Evolutionary conservation across 1,140 invertebrate genomes (phyloP), one percentile per base, ranked within the genome.

Genomic region (Phthorimaea operculella): DNA sequence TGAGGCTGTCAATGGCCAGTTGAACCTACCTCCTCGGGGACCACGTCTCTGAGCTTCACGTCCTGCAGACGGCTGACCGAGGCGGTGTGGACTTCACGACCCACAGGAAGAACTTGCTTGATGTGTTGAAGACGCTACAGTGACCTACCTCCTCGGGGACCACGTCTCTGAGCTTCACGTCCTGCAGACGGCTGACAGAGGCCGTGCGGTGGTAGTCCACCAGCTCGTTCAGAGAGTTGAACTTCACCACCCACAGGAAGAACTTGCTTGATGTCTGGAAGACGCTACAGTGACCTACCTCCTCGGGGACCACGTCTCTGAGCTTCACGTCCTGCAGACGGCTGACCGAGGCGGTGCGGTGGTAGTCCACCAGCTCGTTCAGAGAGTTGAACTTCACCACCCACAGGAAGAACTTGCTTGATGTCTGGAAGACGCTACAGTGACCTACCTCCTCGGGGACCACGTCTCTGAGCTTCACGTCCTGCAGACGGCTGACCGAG

Each of bases 51-150:
- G 49, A 99, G 89, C 87, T 97, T 96, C 59, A 99, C 98, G 78
- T 97, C 96, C 85, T 99, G 96, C 60, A 96, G 95, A 68, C 97
- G 91, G 55, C 96, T 98, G 16, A 99, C 97, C 21, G 96, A 98
- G 52, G 96, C 93, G 17, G 94, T 96, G 76, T 97, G 91, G 86
- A 99, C 88, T 99, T 99, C 12, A 98, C 97, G 59, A 98, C 96
- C 98, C 98, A 99, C 49, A 99, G 88, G 84, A 99, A 99, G 86
- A 99, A 99, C 87, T 99, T 99, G 65, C 98, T 98, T 68, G 94
- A 93, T n/a, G n/a, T n/a, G n/a, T n/a, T n/a, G n/a, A n/a, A n/a
- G n/a, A n/a, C 52, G 96, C 93, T 16, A 94, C 96, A 75, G 97
- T 91, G 86, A 61, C 75, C 88, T 86, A 96, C 93, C 90, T 97